Evolutionary conservation across 1,140 invertebrate species (phyloP).

Genomic region (Macrobrachium nipponense): DNA sequence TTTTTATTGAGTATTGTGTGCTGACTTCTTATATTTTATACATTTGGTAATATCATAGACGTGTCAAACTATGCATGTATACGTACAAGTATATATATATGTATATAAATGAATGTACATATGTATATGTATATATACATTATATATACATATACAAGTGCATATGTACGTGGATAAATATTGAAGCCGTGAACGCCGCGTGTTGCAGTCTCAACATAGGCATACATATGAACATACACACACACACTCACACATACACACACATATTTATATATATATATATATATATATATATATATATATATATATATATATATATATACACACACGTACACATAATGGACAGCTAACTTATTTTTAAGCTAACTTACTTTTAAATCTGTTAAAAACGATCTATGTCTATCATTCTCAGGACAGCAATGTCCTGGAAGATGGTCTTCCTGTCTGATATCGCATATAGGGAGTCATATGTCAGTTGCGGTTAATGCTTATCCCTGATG

Average conservation of each 20-base stretch:
- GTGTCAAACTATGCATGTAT: too few species aligned
- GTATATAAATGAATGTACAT: neutral
- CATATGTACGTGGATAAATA: neutral
- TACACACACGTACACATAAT: neutral
- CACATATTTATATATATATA: neutral
- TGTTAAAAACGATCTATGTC: too few species aligned
- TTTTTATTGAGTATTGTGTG: neutral
- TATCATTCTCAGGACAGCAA: too few species aligned
- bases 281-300: neutral
- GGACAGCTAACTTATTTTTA: too few species aligned
- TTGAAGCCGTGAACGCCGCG: too few species aligned
- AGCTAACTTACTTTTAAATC: too few species aligned
- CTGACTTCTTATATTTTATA: neutral
- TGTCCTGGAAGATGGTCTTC: too few species aligned
- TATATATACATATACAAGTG: conserved; percentile 9
- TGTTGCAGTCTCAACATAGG: neutral
- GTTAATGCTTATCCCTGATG: neutral
- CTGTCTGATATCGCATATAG: too few species aligned
- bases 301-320: conserved; percentile 10
- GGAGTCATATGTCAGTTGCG: too few species aligned
- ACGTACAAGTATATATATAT: too few species aligned
- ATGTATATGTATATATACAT: neutral
- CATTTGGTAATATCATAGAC: too few species aligned
- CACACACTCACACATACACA: conserved; percentile 18
- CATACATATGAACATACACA: conserved; percentile 16